phyloP scores from a whole-genome alignment of 2,888 invertebrate genomes.

The Limenitis camilla region DNA sequence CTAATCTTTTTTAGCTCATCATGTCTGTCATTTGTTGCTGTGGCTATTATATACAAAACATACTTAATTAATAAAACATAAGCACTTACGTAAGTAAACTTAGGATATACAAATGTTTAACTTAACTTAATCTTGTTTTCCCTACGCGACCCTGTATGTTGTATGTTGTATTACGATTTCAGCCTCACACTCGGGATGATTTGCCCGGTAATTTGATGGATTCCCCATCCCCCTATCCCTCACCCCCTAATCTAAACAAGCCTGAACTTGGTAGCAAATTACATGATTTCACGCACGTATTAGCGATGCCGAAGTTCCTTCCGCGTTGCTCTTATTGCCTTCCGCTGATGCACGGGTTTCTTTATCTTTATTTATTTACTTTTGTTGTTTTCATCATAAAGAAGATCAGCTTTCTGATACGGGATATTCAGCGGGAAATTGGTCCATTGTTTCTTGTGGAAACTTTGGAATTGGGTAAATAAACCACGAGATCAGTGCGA shows the following conservation, averaged over 20 bases:
- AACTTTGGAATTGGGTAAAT: no score
- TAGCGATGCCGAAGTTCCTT: slow-evolving; percentile 10
- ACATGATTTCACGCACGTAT: slow-evolving; percentile 13
- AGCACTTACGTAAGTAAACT: background rate
- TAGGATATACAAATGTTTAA: background rate
- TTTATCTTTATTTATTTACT: background rate
- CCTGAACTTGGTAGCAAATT: slow-evolving; percentile 12
- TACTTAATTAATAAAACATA: background rate
- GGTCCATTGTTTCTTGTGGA: no score
- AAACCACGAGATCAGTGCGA: no score
- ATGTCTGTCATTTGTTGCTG: no score
- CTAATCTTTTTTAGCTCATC: no score
- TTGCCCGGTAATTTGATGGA: slow-evolving; percentile 12
- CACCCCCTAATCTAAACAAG: slow-evolving; percentile 6
- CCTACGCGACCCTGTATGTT: background rate
- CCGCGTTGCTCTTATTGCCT: slow-evolving; percentile 6
- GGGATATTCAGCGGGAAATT: no score
- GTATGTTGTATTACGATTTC: slow-evolving; percentile 1
- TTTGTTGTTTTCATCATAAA: background rate
- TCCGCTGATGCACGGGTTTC: background rate
- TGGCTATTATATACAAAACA: no score
- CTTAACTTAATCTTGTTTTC: background rate
- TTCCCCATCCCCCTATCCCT: background rate
- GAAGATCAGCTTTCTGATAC: no score
- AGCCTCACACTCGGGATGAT: slow-evolving; percentile 8